Percentiles rank a stretch among this genome's conserved stretches.
Evolutionary conservation across 2,113 vertebrate genomes (phyloP).

Genomic region (Manacus vitellinus): DNA sequence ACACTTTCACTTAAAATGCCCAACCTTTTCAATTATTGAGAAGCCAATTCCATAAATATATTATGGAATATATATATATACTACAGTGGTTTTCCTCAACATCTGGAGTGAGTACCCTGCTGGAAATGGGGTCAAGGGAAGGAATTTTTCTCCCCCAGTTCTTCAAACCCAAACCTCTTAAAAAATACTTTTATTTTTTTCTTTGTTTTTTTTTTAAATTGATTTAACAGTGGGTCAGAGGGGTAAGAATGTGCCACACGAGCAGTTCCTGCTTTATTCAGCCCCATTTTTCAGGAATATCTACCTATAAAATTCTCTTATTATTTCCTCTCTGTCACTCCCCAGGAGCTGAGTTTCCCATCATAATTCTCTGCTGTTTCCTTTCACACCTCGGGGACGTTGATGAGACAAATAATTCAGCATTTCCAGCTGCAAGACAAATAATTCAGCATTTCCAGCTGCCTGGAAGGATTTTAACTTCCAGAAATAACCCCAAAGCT

Average conservation of each 20-base stretch:
- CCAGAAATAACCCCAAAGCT: background rate
- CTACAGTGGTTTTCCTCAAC: rapidly evolving
- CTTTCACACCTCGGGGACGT: background rate
- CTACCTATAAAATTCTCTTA: background rate
- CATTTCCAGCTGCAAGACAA: background rate
- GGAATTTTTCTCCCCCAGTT: background rate
- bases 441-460: background rate
- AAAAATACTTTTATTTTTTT: background rate
- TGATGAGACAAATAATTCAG: background rate
- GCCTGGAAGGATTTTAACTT: background rate
- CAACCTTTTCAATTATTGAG: background rate
- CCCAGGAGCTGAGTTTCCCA: background rate
- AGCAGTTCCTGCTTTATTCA: background rate
- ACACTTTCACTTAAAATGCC: background rate
- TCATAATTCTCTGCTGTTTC: background rate
- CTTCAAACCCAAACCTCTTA: background rate
- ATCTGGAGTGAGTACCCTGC: background rate
- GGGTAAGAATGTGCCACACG: no score
- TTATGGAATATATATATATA: no score
- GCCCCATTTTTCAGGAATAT: background rate
- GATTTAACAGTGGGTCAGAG: background rate
- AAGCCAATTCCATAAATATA: background rate
- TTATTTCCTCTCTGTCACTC: background rate
- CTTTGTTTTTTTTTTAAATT: background rate
- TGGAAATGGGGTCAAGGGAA: background rate